A percentile compares a stretch with the other conserved stretches of the same genome.
phyloP scores from a whole-genome alignment of 2,888 invertebrate species.

The Diachrysia chrysitis region DNA sequence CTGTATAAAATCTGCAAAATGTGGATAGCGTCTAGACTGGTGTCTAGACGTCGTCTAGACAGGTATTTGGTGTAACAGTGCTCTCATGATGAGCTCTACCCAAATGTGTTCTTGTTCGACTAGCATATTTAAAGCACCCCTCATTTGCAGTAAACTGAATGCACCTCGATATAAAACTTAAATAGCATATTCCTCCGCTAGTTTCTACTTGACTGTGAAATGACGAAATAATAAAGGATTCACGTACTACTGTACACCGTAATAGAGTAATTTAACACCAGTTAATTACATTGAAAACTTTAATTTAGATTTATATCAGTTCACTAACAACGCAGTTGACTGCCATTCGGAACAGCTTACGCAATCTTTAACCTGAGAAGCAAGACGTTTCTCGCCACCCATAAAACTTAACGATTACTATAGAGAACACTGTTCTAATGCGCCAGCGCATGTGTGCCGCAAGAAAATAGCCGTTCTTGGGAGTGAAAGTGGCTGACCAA shows the following conservation, averaged over 20 bases:
- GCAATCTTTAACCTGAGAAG: conserved; percentile 65
- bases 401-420: conserved; percentile 79
- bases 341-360: conserved; percentile 60
- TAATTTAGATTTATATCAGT: conserved; percentile 48
- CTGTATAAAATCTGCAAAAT: conserved; percentile 74
- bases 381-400: conserved; percentile 65
- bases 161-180: not conserved
- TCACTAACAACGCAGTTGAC: conserved; percentile 22
- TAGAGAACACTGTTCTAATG: conserved; percentile 66
- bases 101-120: conserved; percentile 72
- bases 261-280: conserved; percentile 33
- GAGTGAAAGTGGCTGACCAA: conserved; percentile 84
- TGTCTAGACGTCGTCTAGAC: conserved; percentile 88
- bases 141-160: conserved; percentile 30
- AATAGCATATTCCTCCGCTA: not conserved
- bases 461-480: conserved; percentile 81
- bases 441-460: conserved; percentile 69
- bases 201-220: not conserved
- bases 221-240: conserved; percentile 21
- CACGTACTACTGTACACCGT: conserved; percentile 16
- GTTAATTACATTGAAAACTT: conserved; percentile 36
- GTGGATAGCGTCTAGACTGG: conserved; percentile 84
- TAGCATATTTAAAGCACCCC: conserved; percentile 62
- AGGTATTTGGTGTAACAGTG: conserved; percentile 84
- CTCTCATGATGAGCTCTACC: conserved; percentile 78